Percentiles rank a stretch among this genome's conserved stretches.
Evolutionary conservation across 2,797 vertebrate species (phyloP).

Genomic region (Rhincodon typus): DNA sequence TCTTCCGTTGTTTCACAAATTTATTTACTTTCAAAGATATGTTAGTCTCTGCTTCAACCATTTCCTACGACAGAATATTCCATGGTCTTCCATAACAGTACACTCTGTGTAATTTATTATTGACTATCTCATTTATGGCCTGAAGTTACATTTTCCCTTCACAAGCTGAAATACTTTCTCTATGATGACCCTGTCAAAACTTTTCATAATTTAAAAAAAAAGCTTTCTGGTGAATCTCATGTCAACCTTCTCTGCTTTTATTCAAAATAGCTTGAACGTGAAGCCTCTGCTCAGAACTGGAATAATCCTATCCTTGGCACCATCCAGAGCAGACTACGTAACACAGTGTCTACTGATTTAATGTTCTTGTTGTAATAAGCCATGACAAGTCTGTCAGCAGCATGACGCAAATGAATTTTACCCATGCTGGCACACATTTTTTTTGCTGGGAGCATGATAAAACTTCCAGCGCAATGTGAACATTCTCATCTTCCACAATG

Average conservation of each 20-base stretch:
- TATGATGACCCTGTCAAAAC: neutral
- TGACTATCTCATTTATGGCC: too few species aligned
- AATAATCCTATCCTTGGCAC: neutral
- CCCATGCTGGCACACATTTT: neutral
- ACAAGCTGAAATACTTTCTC: too few species aligned
- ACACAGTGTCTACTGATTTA: neutral
- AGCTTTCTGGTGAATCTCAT: neutral
- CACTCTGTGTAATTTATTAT: neutral
- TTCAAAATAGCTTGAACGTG: neutral
- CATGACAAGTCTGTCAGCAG: neutral
- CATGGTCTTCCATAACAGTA: neutral
- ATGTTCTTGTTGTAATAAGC: neutral
- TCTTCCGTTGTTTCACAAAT: neutral
- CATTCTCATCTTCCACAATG: neutral
- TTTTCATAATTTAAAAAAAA: neutral
- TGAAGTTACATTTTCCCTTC: too few species aligned
- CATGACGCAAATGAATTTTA: constrained; percentile 6
- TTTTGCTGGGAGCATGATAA: neutral
- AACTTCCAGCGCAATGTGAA: neutral
- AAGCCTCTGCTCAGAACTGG: neutral
- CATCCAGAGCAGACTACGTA: neutral
- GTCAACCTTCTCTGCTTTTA: neutral
- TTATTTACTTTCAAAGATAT: neutral
- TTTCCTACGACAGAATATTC: neutral
- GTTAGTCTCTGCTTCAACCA: neutral